Conservation (phyloP, 2,888 invertebrate genomes). For the Drosophila cyrtoloma region DNA sequence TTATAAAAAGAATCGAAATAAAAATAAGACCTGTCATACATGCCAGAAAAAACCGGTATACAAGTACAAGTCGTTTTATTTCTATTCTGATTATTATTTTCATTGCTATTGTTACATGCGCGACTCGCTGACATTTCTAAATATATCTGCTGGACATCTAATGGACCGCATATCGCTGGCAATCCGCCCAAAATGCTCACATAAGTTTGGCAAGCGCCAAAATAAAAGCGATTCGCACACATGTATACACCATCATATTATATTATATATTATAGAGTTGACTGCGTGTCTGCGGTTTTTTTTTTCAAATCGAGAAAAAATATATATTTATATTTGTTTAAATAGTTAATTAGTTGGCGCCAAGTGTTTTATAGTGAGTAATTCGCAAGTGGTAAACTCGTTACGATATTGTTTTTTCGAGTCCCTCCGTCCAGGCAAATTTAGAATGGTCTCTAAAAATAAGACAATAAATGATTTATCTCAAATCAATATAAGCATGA, state of each 20-base stretch:
- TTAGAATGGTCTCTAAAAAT: neutral
- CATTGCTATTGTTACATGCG: conserved; percentile 43
- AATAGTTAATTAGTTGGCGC: neutral
- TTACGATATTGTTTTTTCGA: neutral
- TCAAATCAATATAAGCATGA: neutral
- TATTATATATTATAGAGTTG: neutral
- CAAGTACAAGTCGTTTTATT: conserved; percentile 27
- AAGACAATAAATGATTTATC: neutral
- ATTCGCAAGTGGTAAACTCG: neutral
- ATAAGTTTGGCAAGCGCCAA: conserved; percentile 47
- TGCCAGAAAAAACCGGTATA: conserved; percentile 41
- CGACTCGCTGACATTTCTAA: conserved; percentile 47
- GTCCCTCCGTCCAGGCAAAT: neutral
- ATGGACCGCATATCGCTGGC: conserved; percentile 46
- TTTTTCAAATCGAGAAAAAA: neutral
- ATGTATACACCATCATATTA: neutral
- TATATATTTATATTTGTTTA: neutral
- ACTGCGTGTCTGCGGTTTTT: neutral
- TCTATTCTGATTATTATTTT: conserved; percentile 22
- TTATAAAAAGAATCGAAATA: conserved; percentile 8
- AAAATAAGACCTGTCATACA: conserved; percentile 10
- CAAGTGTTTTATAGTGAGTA: neutral
- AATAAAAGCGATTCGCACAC: conserved; percentile 24
- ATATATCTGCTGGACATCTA: conserved; percentile 54
- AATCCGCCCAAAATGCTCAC: conserved; percentile 18